Base-by-base conservation (phyloP, 2,888 invertebrate species). In the Synanthedon vespiformis region DNA sequence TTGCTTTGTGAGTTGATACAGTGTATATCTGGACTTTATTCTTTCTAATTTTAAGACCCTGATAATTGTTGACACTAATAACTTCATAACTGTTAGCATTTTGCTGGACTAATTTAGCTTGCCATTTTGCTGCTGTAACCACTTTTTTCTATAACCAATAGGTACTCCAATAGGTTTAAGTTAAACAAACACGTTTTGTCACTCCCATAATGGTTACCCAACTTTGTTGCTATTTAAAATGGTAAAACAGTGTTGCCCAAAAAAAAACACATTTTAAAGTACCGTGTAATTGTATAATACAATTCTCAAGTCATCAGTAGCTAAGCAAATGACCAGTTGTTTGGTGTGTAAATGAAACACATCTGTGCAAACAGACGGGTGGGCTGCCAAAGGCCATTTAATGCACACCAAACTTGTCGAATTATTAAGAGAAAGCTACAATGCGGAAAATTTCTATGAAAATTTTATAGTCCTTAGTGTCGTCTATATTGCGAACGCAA, bases 261-360 rank as follows among this genome's bases (percentile, higher is more conserved):
- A 64, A 63, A 18, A 34, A 34, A 34, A 34, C 34, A 22, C 56
- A 59, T 58, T n/a, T 70, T 75, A 72, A 63, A 72, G 70, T 68
- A 75, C 76, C 62, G 56, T 63, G 34, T 34, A 34, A 34, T 34
- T 34, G 34, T 34, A 16, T 16, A 16, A 16, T 16, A 34, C 63
- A 68, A 71, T 65, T 65, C 63, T 61, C 61, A 59, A 65, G 60
- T 60, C 62, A 62, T 63, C 67, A 65, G 71, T 67, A 70, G 72
- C 61, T 62, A 52, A 58, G 50, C n/a, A 48, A 34, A 44, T 56
- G 56, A 59, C 58, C 60, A 57, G 53, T 58, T 74, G 64, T 76
- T 76, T 79, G 70, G 59, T 63, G 67, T 69, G 70, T 68, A 76
- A 76, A 79, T 70, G 61, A 65, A 74, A 73, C 69, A 65, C 71